These are phyloP conservation scores for Artemia sp. DNA, from an alignment of 2,888 invertebrate genomes.

Conservation along the genomic window DNA sequence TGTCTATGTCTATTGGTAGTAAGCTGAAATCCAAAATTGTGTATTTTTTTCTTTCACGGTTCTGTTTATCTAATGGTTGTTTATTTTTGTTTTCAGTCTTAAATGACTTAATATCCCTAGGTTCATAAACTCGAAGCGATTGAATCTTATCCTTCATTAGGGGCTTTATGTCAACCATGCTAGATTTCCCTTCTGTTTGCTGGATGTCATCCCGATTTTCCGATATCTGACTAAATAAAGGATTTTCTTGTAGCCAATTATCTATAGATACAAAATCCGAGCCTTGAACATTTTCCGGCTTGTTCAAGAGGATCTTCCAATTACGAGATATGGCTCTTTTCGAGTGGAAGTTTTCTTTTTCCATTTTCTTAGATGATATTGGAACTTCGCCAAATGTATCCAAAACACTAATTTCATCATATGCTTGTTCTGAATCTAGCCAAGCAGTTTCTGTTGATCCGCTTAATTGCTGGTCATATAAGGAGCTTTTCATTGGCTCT, in stretches of 20 bases:
- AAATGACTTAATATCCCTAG: too few species aligned
- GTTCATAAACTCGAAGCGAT: too few species aligned
- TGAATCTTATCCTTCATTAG: too few species aligned
- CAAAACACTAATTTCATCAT: slow-evolving; percentile 8
- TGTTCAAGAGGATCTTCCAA: neutral
- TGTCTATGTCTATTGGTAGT: too few species aligned
- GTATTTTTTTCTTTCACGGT: too few species aligned
- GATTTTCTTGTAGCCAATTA: neutral
- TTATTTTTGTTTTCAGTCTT: too few species aligned
- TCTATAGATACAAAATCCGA: neutral
- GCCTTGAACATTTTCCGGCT: neutral
- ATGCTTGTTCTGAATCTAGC: slow-evolving; percentile 4
- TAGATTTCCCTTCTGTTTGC: too few species aligned
- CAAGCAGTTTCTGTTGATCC: slow-evolving; percentile 13
- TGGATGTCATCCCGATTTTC: neutral
- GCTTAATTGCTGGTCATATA: slow-evolving; percentile 9
- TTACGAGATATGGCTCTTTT: neutral
- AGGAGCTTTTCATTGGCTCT: slow-evolving; percentile 13
- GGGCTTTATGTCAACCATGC: too few species aligned
- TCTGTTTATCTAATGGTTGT: too few species aligned
- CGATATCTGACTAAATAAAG: neutral
- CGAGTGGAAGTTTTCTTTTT: slow-evolving; percentile 10
- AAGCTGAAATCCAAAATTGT: too few species aligned
- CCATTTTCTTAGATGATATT: slow-evolving; percentile 6
- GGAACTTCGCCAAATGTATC: neutral